A percentile compares a stretch with the other conserved stretches of the same genome.
Conservation (phyloP, 2,888 invertebrate species). For the Eutolmus rufibarbis region DNA sequence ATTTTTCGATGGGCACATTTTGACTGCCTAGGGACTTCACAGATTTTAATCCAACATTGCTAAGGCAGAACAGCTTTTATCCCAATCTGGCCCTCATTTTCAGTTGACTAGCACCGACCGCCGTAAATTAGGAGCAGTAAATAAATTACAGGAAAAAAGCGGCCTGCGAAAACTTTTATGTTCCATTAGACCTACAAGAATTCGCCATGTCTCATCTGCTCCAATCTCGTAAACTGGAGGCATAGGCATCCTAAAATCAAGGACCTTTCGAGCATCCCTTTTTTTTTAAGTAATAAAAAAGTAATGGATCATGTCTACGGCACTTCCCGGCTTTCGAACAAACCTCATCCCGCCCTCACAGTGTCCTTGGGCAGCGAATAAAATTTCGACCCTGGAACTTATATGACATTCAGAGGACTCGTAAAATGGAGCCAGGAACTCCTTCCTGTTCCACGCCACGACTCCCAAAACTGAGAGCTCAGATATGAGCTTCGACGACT, state of each 20-base stretch:
- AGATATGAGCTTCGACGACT: neutral
- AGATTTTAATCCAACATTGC: neutral
- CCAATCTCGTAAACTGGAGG: neutral
- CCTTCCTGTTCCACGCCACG: neutral
- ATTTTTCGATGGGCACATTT: neutral
- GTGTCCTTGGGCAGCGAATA: neutral
- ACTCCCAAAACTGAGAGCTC: neutral
- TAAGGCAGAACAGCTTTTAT: neutral
- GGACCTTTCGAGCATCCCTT: conserved; percentile 1
- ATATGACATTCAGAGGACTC: neutral
- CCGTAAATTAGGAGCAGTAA: neutral
- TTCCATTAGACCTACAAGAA: conserved; percentile 1
- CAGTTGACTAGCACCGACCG: neutral
- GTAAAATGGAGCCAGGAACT: neutral
- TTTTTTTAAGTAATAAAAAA: conserved; percentile 13
- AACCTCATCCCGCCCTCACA: neutral
- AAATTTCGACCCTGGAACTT: neutral
- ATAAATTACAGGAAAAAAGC: neutral
- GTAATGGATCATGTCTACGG: conserved; percentile 23
- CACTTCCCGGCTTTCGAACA: neutral
- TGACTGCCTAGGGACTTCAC: neutral
- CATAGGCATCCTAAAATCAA: neutral
- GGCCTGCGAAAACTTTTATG: neutral
- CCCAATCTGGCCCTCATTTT: neutral
- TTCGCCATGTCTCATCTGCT: conserved; percentile 14